These are phyloP conservation scores for human DNA, from an alignment of 2,113 vertebrate species.

Conservation along the genomic window DNA sequence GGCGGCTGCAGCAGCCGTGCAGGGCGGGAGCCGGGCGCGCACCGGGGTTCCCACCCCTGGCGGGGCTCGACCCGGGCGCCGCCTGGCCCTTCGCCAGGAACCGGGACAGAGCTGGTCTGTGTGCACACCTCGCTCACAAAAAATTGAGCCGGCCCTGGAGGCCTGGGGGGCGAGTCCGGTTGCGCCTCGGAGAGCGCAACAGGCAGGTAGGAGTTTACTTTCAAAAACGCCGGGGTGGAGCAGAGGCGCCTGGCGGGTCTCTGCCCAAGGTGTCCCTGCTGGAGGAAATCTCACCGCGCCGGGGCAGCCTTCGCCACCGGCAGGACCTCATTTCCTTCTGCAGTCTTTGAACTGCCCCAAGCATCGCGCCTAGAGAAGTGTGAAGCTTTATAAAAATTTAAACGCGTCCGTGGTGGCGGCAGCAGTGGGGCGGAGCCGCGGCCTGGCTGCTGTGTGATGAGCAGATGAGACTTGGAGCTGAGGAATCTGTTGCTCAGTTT, in stretches of 20 bases:
- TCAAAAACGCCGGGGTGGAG: slow-evolving; percentile 75
- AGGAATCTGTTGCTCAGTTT: not conserved
- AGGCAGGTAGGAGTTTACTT: slow-evolving; percentile 82
- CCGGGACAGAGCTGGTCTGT: slow-evolving; percentile 17
- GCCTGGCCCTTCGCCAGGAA: not conserved
- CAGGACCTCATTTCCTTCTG: slow-evolving; percentile 4
- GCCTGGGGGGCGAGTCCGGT: slow-evolving; percentile 21
- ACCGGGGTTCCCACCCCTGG: not conserved
- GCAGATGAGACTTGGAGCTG: not conserved
- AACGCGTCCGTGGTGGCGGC: slow-evolving; percentile 47
- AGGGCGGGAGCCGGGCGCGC: not conserved
- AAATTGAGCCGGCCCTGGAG: not conserved
- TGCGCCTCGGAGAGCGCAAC: slow-evolving; percentile 71
- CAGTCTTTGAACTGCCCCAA: slow-evolving; percentile 43
- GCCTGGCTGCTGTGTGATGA: slow-evolving; percentile 1
- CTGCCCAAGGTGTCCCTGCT: not conserved
- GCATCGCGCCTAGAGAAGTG: slow-evolving; percentile 37
- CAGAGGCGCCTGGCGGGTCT: not conserved
- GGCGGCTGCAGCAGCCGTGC: not conserved
- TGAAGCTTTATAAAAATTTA: slow-evolving; percentile 65
- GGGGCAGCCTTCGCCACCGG: not conserved
- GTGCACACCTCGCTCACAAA: not conserved
- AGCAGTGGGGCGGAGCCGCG: slow-evolving; percentile 63
- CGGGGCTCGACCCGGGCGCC: not conserved
- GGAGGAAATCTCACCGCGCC: not conserved